Conservation (phyloP, 2,888 invertebrate species). For the Drosophila aldrichi region DNA sequence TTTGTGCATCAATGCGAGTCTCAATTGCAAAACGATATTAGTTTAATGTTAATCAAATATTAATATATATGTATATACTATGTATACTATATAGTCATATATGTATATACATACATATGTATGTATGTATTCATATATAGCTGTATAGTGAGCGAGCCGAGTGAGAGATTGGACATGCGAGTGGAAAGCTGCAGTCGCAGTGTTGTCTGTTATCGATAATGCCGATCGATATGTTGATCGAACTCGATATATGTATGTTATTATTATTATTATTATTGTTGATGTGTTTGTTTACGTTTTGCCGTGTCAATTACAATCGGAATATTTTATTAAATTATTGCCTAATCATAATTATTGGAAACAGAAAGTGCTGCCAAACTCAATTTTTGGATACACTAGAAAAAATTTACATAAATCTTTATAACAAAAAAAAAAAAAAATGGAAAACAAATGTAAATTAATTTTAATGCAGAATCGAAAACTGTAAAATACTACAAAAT, state of each 20-base stretch:
- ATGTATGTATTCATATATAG: neutral
- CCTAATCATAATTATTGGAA: constrained; percentile 13
- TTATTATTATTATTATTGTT: constrained; percentile 34
- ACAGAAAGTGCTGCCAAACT: constrained; percentile 27
- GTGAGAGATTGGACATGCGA: constrained; percentile 20
- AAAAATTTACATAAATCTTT: constrained; percentile 7
- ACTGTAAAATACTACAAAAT: constrained; percentile 1
- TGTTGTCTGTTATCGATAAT: constrained; percentile 11
- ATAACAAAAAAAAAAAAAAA: neutral
- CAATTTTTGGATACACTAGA: constrained; percentile 9
- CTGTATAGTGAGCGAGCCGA: constrained; percentile 9
- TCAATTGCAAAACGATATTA: constrained; percentile 61
- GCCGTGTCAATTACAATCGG: constrained; percentile 46
- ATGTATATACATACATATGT: neutral
- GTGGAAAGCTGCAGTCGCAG: neutral
- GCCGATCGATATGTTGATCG: constrained; percentile 22
- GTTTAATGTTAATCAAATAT: constrained; percentile 17
- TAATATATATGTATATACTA: neutral
- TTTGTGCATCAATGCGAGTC: constrained; percentile 36
- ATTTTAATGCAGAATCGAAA: neutral
- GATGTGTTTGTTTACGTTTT: constrained; percentile 19
- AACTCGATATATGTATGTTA: constrained; percentile 13
- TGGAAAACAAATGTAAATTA: neutral
- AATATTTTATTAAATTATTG: constrained; percentile 5
- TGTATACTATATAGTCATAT: constrained; percentile 14